A percentile compares a stretch with the other conserved stretches of the same genome.
These are phyloP conservation scores for Diachasma alloeum DNA, from an alignment of 1,140 invertebrate species.

Conservation along the genomic window DNA sequence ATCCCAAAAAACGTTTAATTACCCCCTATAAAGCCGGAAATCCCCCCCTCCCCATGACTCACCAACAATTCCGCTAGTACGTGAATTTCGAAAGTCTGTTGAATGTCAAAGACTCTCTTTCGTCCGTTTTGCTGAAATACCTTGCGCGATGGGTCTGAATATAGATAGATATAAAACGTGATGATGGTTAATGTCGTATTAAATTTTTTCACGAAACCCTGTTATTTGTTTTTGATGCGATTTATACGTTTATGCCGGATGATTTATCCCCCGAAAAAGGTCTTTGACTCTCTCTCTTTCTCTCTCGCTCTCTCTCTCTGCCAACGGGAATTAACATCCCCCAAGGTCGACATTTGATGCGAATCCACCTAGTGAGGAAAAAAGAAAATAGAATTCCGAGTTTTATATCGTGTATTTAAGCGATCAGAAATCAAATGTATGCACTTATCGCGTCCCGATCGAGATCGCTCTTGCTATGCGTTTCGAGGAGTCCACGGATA, in stretches of 20 bases:
- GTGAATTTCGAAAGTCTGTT: constrained; percentile 19
- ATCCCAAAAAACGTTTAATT: too few species aligned
- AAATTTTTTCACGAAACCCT: too few species aligned
- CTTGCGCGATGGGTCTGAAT: background rate
- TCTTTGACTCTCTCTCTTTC: too few species aligned
- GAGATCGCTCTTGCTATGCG: constrained; percentile 34
- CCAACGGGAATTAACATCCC: too few species aligned
- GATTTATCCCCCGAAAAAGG: too few species aligned
- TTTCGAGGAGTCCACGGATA: background rate
- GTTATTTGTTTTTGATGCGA: too few species aligned
- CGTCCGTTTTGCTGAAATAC: constrained; percentile 5
- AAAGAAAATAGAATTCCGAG: constrained; percentile 4
- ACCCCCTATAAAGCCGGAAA: background rate
- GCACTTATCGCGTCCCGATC: constrained; percentile 35
- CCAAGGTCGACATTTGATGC: too few species aligned
- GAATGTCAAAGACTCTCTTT: constrained; percentile 4
- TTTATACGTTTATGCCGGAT: too few species aligned
- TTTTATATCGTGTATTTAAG: constrained; percentile 8
- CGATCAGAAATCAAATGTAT: constrained; percentile 11
- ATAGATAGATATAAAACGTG: constrained; percentile 3
- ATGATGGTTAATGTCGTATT: too few species aligned
- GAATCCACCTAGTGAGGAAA: background rate
- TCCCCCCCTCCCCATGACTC: constrained; percentile 42
- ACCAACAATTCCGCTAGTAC: too few species aligned
- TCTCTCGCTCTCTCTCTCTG: too few species aligned